Conservation (phyloP, 1,140 invertebrate genomes). For the Lasioglossum albipes region DNA sequence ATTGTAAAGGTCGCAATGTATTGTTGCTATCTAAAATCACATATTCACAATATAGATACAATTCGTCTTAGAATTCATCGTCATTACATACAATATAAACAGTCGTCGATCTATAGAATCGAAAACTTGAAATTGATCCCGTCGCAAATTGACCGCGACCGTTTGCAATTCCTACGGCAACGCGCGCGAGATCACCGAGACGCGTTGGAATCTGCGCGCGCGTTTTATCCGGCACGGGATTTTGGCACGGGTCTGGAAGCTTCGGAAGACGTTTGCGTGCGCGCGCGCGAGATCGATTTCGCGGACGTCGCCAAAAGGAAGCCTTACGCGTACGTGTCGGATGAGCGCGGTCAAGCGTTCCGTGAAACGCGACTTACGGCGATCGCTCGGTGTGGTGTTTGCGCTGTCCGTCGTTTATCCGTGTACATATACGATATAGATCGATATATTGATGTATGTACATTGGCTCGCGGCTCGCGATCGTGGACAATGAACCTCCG, state of each 20-base stretch:
- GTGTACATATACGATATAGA: neutral
- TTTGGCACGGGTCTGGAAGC: conserved; percentile 38
- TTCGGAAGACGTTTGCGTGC: conserved; percentile 27
- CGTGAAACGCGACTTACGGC: neutral
- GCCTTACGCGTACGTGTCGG: conserved; percentile 2
- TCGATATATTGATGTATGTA: conserved; percentile 22
- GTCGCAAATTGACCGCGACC: neutral
- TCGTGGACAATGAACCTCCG: neutral
- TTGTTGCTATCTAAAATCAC: conserved; percentile 48
- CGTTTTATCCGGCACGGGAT: conserved; percentile 9
- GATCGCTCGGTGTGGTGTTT: too few relatives aligned
- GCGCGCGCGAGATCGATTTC: neutral
- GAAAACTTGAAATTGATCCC: conserved; percentile 28
- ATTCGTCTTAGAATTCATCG: conserved; percentile 30
- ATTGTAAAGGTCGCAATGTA: conserved; percentile 50
- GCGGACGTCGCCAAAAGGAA: conserved; percentile 2
- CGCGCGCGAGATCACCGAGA: too few relatives aligned
- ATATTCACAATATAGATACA: conserved; percentile 66
- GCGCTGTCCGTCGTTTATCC: neutral
- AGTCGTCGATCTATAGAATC: conserved; percentile 49
- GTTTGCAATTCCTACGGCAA: too few relatives aligned
- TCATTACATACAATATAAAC: conserved; percentile 54
- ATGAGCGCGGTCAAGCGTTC: neutral
- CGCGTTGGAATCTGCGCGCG: neutral
- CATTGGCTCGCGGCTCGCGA: neutral